Conservation (phyloP, 2,797 vertebrate genomes). For the Myoxocephalus aenaeus region DNA sequence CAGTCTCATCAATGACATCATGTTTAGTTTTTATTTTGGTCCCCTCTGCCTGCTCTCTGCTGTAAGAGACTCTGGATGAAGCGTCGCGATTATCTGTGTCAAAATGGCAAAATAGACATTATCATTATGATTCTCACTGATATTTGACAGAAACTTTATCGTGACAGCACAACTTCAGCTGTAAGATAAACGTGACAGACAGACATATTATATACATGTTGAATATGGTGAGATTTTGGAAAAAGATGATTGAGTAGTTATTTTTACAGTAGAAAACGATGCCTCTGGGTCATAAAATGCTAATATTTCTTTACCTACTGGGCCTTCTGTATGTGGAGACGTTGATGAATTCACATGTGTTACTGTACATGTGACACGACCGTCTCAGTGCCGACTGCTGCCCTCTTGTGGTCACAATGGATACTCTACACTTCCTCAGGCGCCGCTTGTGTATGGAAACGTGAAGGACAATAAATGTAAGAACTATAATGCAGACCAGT, state of each 20-base stretch:
- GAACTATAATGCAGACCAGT: neutral
- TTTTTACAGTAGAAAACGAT: neutral
- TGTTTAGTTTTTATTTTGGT: neutral
- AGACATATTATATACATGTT: neutral
- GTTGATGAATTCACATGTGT: neutral
- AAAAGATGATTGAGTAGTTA: neutral
- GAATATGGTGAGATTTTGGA: neutral
- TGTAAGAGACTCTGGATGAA: neutral
- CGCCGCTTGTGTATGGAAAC: neutral
- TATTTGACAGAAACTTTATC: neutral
- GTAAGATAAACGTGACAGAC: neutral
- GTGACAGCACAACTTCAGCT: neutral
- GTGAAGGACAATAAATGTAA: neutral
- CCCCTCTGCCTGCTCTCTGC: neutral
- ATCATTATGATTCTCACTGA: no score
- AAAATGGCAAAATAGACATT: no score
- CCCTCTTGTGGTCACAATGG: constrained; percentile 43
- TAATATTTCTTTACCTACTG: neutral
- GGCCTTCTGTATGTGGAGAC: neutral
- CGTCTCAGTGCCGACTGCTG: constrained; percentile 1
- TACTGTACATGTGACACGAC: neutral
- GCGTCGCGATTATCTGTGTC: neutral
- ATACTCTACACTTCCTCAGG: neutral
- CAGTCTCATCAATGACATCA: neutral
- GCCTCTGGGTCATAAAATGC: neutral